Evolutionary conservation across 23 tunicate species (phyloP).

Genomic region (Ascidia mentula): DNA sequence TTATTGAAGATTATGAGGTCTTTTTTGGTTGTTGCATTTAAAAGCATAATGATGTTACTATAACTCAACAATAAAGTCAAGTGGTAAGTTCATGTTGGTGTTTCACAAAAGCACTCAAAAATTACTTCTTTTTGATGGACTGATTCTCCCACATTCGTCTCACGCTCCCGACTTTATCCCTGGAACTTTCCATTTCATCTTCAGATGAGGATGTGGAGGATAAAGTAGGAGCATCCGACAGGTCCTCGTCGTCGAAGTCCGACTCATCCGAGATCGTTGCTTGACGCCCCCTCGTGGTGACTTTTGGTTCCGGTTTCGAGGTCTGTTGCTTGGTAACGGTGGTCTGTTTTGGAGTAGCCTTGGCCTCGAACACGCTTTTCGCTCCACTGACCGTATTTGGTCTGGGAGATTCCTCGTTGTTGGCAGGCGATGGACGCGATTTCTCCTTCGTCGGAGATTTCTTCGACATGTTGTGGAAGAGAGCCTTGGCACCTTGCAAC

Average conservation of each 20-base stretch:
- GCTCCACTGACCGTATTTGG: conserved; percentile 6
- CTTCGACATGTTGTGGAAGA: conserved; percentile 69
- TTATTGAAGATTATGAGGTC: too few species aligned
- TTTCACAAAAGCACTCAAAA: too few species aligned
- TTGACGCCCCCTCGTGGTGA: neutral
- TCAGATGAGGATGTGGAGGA: conserved; percentile 22
- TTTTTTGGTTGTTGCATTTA: too few species aligned
- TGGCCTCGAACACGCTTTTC: conserved; percentile 24
- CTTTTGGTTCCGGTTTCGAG: neutral
- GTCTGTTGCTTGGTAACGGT: neutral
- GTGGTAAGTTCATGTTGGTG: too few species aligned
- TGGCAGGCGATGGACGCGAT: neutral
- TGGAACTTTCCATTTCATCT: neutral
- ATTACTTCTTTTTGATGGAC: neutral
- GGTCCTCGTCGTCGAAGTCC: neutral
- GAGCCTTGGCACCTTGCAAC: conserved; percentile 83
- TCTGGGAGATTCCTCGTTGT: neutral
- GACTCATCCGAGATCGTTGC: conserved; percentile 1
- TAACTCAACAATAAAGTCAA: too few species aligned
- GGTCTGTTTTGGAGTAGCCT: neutral
- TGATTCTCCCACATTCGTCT: conserved; percentile 20
- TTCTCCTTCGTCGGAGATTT: neutral
- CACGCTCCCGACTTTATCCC: conserved; percentile 10
- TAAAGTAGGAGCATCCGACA: neutral
- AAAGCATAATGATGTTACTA: too few species aligned